phyloP scores from a whole-genome alignment of 2,797 vertebrate species.

The Natrix natrix region DNA sequence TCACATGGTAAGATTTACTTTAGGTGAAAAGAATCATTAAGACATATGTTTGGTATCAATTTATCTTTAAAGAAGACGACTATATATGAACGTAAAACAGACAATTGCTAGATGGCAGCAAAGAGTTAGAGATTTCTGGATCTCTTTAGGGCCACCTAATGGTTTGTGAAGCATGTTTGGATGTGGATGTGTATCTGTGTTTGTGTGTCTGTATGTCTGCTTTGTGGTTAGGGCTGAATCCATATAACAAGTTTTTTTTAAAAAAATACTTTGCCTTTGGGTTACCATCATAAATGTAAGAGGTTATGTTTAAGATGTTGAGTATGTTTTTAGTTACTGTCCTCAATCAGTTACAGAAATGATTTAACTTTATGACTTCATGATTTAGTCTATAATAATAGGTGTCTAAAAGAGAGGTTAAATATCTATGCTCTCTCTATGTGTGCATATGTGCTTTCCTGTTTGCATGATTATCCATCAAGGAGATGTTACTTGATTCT shows the following conservation, averaged over 20 bases:
- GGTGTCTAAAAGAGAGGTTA: not conserved
- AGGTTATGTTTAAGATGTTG: not conserved
- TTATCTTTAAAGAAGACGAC: not conserved
- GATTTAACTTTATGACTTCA: not conserved
- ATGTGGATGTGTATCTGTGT: not conserved
- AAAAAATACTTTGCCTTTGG: not conserved
- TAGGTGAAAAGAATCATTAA: not conserved
- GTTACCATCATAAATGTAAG: not conserved
- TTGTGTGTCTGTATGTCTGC: not conserved
- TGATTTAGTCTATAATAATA: not conserved
- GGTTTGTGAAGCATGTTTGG: not conserved
- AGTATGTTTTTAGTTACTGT: not conserved
- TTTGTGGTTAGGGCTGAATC: not conserved
- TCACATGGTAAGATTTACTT: not conserved
- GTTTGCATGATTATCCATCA: not conserved
- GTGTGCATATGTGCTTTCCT: not conserved
- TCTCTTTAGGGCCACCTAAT: not conserved
- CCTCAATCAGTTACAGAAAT: not conserved
- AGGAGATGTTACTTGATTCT: slow-evolving; percentile 51
- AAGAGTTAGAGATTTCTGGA: not conserved
- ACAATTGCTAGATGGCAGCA: not conserved
- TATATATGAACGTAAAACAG: not conserved
- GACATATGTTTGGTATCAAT: not conserved
- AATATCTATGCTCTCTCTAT: not conserved
- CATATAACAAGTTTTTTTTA: not conserved